Percentiles rank a stretch among this genome's conserved stretches.
These are phyloP conservation scores for Drosophila virilis DNA, from an alignment of 1,140 invertebrate species.

Conservation along the genomic window DNA sequence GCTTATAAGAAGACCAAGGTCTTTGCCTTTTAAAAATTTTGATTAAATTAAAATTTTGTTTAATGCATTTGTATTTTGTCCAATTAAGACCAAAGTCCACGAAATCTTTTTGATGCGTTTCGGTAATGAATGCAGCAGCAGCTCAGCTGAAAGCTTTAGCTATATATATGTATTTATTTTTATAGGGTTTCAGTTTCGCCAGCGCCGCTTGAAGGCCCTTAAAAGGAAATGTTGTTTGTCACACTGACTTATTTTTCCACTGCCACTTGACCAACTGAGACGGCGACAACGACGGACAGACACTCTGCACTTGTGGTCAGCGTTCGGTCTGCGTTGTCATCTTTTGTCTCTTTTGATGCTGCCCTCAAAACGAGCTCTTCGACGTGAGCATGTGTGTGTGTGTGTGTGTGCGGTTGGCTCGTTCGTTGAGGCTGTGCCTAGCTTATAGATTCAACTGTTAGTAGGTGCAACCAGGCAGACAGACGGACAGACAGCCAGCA, in stretches of 20 bases:
- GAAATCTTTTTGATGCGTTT: conserved; percentile 29
- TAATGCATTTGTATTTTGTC: conserved; percentile 29
- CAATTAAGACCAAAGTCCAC: conserved; percentile 41
- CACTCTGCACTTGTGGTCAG: conserved; percentile 14
- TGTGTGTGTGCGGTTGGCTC: conserved; percentile 2
- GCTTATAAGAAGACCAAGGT: conserved; percentile 19
- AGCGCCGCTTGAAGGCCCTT: conserved; percentile 35
- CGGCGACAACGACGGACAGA: conserved; percentile 12
- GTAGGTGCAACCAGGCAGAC: conserved; percentile 56
- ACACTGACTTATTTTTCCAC: conserved; percentile 77
- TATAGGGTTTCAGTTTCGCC: conserved; percentile 44
- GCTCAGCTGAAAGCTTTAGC: not conserved
- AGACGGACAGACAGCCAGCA: conserved; percentile 13
- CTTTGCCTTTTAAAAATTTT: conserved; percentile 18
- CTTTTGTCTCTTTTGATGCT: conserved; percentile 27
- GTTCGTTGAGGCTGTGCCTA: conserved; percentile 6
- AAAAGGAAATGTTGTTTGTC: conserved; percentile 75
- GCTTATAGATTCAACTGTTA: conserved; percentile 47
- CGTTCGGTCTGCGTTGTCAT: conserved; percentile 35
- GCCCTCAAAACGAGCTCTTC: conserved; percentile 57
- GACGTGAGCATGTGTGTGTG: conserved; percentile 5
- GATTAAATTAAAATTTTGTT: conserved; percentile 43
- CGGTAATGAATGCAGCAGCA: conserved; percentile 27
- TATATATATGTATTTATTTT: conserved; percentile 15
- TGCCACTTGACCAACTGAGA: conserved; percentile 72